A percentile compares a stretch with the other conserved stretches of the same genome.
phyloP scores from a whole-genome alignment of 2,113 vertebrate species.

The Myiozetetes cayanensis region DNA sequence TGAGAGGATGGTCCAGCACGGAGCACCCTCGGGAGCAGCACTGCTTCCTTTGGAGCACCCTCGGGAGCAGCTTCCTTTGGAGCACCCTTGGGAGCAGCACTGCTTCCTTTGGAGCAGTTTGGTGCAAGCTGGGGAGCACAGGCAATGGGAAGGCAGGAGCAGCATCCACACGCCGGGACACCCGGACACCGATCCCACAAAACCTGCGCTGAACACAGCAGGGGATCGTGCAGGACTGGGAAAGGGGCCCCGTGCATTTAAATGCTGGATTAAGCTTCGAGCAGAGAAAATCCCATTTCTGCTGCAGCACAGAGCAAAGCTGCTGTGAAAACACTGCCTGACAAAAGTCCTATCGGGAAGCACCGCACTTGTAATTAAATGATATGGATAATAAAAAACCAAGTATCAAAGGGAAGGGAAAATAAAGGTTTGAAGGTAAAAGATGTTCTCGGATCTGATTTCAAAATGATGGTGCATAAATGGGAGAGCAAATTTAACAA shows the following conservation, averaged over 20 bases:
- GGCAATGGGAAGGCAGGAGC: rapidly evolving
- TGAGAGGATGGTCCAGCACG: background rate
- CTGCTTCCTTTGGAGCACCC: background rate
- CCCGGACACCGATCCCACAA: rapidly evolving
- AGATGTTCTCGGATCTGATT: slow-evolving; percentile 45
- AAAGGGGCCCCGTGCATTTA: background rate
- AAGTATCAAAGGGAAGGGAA: slow-evolving; percentile 24
- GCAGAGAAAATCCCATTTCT: background rate
- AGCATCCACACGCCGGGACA: background rate
- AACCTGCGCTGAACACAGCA: background rate
- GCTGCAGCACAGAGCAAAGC: background rate
- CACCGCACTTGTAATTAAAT: background rate
- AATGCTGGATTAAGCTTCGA: background rate
- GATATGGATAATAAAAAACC: slow-evolving; percentile 15
- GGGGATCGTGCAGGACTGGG: background rate
- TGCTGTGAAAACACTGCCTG: background rate
- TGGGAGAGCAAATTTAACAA: background rate
- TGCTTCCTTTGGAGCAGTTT: background rate
- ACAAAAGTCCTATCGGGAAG: background rate
- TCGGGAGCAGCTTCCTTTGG: too few species aligned
- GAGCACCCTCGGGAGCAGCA: background rate
- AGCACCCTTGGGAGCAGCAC: too few species aligned
- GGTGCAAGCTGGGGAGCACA: background rate
- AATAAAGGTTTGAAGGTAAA: slow-evolving; percentile 31
- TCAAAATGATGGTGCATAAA: slow-evolving; percentile 17